Evolutionary conservation across 2,113 vertebrate genomes (phyloP).

Genomic region (Todiramphus saurophagus): DNA sequence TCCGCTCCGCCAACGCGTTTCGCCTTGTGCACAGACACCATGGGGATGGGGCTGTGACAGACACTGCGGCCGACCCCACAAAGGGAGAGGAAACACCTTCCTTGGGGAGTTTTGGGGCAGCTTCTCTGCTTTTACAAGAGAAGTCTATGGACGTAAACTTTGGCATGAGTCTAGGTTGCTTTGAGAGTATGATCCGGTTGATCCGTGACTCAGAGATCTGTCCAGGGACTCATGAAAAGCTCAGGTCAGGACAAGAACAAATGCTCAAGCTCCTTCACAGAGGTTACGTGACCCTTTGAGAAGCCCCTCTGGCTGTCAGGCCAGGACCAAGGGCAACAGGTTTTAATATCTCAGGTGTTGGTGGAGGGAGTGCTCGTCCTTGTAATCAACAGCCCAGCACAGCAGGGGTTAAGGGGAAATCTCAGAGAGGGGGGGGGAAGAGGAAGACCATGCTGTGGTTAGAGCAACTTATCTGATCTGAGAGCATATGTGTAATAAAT

Average conservation of each 20-base stretch:
- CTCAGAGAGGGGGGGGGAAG: background rate
- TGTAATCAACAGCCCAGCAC: rapidly evolving
- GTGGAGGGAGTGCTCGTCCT: background rate
- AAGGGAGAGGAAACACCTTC: rapidly evolving
- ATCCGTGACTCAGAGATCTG: rapidly evolving
- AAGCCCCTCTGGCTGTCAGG: background rate
- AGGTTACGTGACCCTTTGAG: background rate
- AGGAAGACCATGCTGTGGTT: background rate
- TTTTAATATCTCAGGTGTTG: rapidly evolving
- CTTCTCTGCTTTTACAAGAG: background rate
- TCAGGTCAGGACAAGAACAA: background rate
- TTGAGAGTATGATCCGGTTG: rapidly evolving
- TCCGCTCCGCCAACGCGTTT: background rate
- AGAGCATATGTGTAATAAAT: background rate
- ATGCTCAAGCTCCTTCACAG: rapidly evolving
- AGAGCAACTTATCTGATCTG: background rate
- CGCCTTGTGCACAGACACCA: rapidly evolving
- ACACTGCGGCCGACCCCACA: rapidly evolving
- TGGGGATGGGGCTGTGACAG: background rate
- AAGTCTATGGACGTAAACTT: rapidly evolving
- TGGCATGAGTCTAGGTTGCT: rapidly evolving
- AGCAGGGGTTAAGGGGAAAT: background rate
- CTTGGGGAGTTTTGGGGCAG: rapidly evolving
- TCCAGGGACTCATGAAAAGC: background rate
- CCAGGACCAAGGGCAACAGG: background rate